phyloP scores from a whole-genome alignment of 2,797 vertebrate species.

The Merluccius polli region DNA sequence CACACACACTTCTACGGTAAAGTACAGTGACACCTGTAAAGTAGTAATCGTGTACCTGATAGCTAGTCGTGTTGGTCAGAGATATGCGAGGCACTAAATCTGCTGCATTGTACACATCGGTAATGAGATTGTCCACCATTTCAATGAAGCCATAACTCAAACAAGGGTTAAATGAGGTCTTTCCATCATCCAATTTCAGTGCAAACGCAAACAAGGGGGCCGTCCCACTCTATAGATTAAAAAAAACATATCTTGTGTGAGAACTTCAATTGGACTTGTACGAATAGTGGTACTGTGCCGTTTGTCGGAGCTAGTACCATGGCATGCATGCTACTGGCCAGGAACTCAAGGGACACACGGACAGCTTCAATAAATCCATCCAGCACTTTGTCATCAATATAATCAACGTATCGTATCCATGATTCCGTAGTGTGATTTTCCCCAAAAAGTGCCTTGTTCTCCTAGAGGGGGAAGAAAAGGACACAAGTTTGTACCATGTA shows the following conservation, averaged over 20 bases:
- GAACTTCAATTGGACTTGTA: too few relatives aligned
- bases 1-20: too few relatives aligned
- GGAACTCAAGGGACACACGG: conserved; percentile 73
- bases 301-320: conserved; percentile 58
- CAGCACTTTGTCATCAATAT: conserved; percentile 77
- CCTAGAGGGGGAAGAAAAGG: conserved; percentile 51
- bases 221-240: conserved; percentile 65
- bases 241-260: not conserved
- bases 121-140: conserved; percentile 66
- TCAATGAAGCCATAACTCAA: conserved; percentile 64
- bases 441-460: conserved; percentile 66
- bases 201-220: conserved; percentile 75
- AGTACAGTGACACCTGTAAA: not conserved
- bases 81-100: conserved; percentile 69
- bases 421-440: conserved; percentile 40
- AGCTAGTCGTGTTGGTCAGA: conserved; percentile 13
- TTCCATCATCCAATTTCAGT: conserved; percentile 68
- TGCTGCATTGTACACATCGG: conserved; percentile 66
- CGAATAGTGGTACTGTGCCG: not conserved
- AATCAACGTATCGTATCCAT: conserved; percentile 77
- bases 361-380: conserved; percentile 76
- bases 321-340: conserved; percentile 71
- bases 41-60: conserved; percentile 45
- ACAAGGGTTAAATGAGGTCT: conserved; percentile 72
- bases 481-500: not conserved